phyloP scores from a whole-genome alignment of 1,140 invertebrate genomes.

The Himalopsyche phryganea region DNA sequence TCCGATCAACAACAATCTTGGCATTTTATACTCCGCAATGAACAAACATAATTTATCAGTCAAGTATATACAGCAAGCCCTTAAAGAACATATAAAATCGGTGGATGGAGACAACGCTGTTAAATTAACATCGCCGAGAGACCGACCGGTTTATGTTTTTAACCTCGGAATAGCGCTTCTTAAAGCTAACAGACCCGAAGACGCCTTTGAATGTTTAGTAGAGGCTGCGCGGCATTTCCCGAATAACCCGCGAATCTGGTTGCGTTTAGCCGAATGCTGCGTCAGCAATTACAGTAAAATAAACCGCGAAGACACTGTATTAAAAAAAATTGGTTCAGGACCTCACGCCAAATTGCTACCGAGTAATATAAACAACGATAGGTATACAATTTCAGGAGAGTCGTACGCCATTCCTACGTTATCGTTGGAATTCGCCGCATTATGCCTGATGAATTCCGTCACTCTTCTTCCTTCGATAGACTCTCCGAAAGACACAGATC shows the following conservation, averaged over 20 bases:
- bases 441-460: conserved; percentile 84
- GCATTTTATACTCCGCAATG: conserved; percentile 80
- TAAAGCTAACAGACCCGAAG: conserved; percentile 71
- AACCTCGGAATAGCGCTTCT: conserved; percentile 87
- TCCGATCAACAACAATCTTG: conserved; percentile 87
- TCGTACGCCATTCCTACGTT: conserved; percentile 80
- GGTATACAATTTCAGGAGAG: conserved; percentile 56
- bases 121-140: conserved; percentile 49
- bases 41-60: conserved; percentile 82
- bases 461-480: conserved; percentile 50
- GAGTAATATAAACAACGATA: conserved; percentile 46
- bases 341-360: conserved; percentile 46
- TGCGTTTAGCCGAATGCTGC: conserved; percentile 90
- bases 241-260: conserved; percentile 86
- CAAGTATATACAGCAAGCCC: conserved; percentile 80
- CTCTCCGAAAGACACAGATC: conserved; percentile 36
- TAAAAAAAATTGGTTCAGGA: conserved; percentile 33
- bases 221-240: conserved; percentile 82
- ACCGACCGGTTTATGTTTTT: conserved; percentile 80
- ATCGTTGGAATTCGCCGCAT: conserved; percentile 83
- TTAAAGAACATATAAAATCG: conserved; percentile 73
- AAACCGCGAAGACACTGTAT: conserved; percentile 15
- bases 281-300: conserved; percentile 41
- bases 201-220: conserved; percentile 90
- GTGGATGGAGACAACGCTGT: conserved; percentile 48